Evolutionary conservation across 2,797 vertebrate genomes (phyloP), one percentile per base, ranked within the genome.

Genomic region (Enteromius afrohamiltoni): DNA sequence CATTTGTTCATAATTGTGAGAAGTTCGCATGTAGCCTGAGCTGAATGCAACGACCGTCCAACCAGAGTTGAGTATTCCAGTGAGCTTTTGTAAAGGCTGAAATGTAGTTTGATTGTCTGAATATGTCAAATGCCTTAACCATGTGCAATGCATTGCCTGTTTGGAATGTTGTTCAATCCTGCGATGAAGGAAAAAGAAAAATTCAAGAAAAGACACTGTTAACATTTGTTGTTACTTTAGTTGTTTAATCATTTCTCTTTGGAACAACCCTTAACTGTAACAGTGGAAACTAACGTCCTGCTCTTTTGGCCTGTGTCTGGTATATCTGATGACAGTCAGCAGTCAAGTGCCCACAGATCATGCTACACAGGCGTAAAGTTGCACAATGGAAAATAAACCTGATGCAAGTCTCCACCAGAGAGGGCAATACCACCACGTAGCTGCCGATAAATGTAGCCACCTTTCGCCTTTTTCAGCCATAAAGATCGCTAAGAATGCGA

Each of bases 351-450:
- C 51, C 26, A 34, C 37, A 85, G 74, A 70, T 82, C 76, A 77
- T 82, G 79, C 77, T 65, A 82, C 73, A 69, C 62, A 78, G 21
- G 13, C 73, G 6, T 45, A 45, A 47, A 75, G 80, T 53, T 80
- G 75, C 71, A 83, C 80, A 88, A 82, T 87, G 85, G 42, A 84
- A 84, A 79, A 88, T 77, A 82, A 49, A 62, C 70, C 86, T 84
- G 82, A 84, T 29, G 82, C 76, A 88, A 83, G 60, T 79, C 71
- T 84, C 70, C 55, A 81, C 67, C 40, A 82, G 65, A 73, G 75
- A 77, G 68, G 49, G 84, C 68, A 86, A 85, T 69, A 60, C 67
- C 71, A 81, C 68, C 79, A 74, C 21, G 4, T 58, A 40, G 65
- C 40, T 42, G 31, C 37, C 1, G 14, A 14, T 64, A 71, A 85